Percentiles rank a stretch among this genome's conserved stretches.
phyloP scores from a whole-genome alignment of 2,888 invertebrate species.

The Camptogramma bilineatum region DNA sequence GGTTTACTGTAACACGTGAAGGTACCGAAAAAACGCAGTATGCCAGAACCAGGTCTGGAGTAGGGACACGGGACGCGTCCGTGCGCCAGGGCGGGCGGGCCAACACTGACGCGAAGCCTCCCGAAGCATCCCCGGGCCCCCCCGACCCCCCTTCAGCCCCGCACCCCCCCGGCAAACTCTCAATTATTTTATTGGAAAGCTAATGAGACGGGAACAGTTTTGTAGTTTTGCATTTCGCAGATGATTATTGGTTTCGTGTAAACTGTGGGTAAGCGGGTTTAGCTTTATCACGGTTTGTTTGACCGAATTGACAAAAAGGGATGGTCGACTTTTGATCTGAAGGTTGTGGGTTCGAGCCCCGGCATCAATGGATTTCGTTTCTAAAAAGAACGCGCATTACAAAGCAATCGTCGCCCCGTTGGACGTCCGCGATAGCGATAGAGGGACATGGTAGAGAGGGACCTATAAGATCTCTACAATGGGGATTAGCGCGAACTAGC shows the following conservation, averaged over 20 bases:
- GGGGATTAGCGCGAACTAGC: no score
- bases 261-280: conserved; percentile 6
- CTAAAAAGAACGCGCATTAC: no score
- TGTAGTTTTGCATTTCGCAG: conserved; percentile 36
- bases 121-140: conserved; percentile 27
- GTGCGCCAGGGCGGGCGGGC: conserved; percentile 74
- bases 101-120: conserved; percentile 72
- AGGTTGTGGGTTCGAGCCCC: no score
- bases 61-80: conserved; percentile 61
- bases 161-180: conserved; percentile 65
- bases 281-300: neutral
- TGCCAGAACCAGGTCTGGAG: conserved; percentile 26
- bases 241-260: conserved; percentile 19
- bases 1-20: conserved; percentile 1
- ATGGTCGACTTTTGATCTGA: no score
- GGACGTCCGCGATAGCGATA: no score
- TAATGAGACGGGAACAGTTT: conserved; percentile 72
- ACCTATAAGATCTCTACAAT: no score
- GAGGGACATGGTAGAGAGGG: no score
- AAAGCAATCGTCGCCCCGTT: no score
- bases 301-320: no score
- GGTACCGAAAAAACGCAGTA: conserved; percentile 8
- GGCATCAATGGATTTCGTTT: no score
- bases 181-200: conserved; percentile 84
- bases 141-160: conserved; percentile 19